Evolutionary conservation across 1,140 invertebrate genomes (phyloP).

Genomic region (Batillaria attramentaria): DNA sequence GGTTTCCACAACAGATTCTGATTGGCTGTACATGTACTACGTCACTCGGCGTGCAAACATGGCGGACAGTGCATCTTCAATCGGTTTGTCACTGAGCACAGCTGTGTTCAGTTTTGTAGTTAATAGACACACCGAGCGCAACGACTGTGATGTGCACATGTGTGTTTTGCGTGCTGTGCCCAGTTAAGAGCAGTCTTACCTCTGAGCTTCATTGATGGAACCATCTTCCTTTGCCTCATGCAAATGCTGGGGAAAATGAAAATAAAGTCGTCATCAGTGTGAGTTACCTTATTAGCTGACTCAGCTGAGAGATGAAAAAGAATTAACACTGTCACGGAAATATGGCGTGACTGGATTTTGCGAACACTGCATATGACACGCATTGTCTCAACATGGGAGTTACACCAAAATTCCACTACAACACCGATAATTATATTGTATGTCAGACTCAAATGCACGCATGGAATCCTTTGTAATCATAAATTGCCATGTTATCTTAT

Average conservation of each 20-base stretch:
- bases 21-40: too few species aligned
- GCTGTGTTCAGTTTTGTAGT: too few species aligned
- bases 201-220: conserved; percentile 67
- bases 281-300: background rate
- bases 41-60: too few species aligned
- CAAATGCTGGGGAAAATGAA: conserved; percentile 59
- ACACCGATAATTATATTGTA: background rate
- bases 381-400: too few species aligned
- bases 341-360: background rate
- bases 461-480: background rate
- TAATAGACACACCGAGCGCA: too few species aligned
- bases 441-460: background rate
- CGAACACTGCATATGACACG: background rate
- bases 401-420: background rate
- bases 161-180: too few species aligned
- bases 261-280: background rate
- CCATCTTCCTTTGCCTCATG: conserved; percentile 63
- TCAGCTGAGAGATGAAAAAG: background rate
- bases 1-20: too few species aligned
- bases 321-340: background rate
- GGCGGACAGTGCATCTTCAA: too few species aligned
- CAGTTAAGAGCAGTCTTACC: too few species aligned
- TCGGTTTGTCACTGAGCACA: too few species aligned
- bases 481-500: background rate
- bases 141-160: too few species aligned